phyloP scores from a whole-genome alignment of 2,797 vertebrate genomes.

The Crax fasciolata region DNA sequence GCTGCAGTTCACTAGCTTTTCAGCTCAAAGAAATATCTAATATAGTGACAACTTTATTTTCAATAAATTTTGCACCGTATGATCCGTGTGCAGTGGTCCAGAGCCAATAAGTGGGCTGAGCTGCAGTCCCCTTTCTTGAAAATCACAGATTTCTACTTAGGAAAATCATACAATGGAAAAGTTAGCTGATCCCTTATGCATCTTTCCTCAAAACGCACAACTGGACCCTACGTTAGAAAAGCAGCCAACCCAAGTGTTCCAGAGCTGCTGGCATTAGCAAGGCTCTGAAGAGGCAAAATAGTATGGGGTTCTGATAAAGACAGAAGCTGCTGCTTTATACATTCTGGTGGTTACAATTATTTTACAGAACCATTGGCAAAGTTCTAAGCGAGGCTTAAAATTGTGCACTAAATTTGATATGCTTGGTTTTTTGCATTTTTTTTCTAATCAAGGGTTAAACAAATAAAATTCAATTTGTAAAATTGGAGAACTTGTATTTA shows the following conservation, averaged over 20 bases:
- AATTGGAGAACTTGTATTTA: not conserved
- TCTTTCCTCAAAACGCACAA: not conserved
- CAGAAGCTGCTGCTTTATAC: not conserved
- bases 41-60: not conserved
- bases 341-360: not conserved
- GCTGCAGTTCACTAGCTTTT: not conserved
- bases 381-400: not conserved
- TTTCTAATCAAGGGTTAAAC: not conserved
- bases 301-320: not conserved
- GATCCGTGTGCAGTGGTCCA: not conserved
- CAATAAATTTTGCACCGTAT: not conserved
- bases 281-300: not conserved
- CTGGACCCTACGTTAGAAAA: not conserved
- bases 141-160: not conserved
- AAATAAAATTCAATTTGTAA: not conserved
- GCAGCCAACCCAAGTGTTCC: not conserved
- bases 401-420: not conserved
- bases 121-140: not conserved
- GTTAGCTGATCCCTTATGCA: not conserved
- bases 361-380: not conserved
- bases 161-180: fast-evolving
- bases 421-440: fast-evolving
- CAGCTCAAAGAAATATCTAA: not conserved
- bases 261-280: not conserved
- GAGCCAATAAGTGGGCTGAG: not conserved